These are phyloP conservation scores for Gopherus evgoodei DNA, from an alignment of 2,113 vertebrate genomes.

Conservation along the genomic window DNA sequence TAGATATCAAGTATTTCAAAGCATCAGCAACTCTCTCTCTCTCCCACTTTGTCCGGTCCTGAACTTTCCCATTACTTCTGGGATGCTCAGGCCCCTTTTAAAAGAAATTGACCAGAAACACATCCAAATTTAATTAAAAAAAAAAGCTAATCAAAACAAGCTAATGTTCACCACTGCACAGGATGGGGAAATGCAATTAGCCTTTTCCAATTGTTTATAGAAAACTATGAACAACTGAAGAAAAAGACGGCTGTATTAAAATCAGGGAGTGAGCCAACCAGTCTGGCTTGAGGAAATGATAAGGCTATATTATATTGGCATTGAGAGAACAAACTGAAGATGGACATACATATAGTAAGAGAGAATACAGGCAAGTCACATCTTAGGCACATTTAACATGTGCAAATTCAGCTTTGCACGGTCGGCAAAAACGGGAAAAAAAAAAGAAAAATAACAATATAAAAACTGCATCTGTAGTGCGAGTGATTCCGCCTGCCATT, in stretches of 20 bases:
- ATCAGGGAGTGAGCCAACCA: not conserved
- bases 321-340: not conserved
- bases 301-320: not conserved
- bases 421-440: no score
- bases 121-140: not conserved
- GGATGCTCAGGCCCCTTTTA: not conserved
- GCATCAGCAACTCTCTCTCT: not conserved
- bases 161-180: not conserved
- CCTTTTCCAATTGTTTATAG: not conserved
- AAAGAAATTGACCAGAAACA: not conserved
- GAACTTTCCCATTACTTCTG: slow-evolving; percentile 61
- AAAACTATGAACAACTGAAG: not conserved
- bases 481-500: no score
- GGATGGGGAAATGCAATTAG: not conserved
- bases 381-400: no score
- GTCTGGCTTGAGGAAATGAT: not conserved
- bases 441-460: no score
- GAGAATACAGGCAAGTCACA: not conserved
- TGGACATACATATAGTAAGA: not conserved
- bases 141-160: slow-evolving; percentile 6
- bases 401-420: no score
- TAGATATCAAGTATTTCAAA: not conserved
- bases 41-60: slow-evolving; percentile 52
- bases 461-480: no score
- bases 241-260: not conserved